Evolutionary conservation across 2,888 invertebrate genomes (phyloP).

Genomic region (Eilema depressum): DNA sequence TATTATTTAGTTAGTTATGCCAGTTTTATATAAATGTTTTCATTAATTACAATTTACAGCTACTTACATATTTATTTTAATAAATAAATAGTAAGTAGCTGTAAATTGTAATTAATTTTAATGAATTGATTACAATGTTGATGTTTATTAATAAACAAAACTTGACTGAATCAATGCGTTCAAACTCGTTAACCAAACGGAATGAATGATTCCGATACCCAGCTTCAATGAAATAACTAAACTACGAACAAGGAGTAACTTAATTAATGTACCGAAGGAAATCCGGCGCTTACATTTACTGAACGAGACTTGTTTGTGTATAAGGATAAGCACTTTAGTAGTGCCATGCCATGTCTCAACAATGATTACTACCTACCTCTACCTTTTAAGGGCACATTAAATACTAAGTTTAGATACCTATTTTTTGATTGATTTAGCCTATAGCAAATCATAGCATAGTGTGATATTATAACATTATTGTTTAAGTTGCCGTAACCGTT

Average conservation of each 20-base stretch:
- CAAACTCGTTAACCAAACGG: slow-evolving; percentile 8
- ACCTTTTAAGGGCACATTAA: slow-evolving; percentile 1
- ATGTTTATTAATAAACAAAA: neutral
- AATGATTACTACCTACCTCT: slow-evolving; percentile 12
- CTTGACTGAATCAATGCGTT: slow-evolving; percentile 4
- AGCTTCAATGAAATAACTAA: slow-evolving; percentile 29
- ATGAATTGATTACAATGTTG: neutral
- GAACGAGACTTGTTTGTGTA: slow-evolving; percentile 30
- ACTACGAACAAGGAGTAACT: slow-evolving; percentile 46
- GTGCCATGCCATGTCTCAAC: slow-evolving; percentile 5
- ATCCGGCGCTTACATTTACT: slow-evolving; percentile 42
- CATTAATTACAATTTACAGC: neutral
- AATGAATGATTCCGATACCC: slow-evolving; percentile 8
- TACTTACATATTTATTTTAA: neutral
- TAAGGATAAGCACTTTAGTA: slow-evolving; percentile 26
- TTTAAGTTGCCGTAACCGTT: no score
- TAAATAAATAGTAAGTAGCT: no score
- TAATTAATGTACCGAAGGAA: slow-evolving; percentile 44
- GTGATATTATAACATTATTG: neutral
- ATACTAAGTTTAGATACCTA: neutral
- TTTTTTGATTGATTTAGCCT: neutral
- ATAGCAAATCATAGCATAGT: neutral
- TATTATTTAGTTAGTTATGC: neutral
- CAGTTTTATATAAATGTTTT: slow-evolving; percentile 1
- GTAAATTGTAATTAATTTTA: no score